Base-by-base conservation (phyloP, 2,888 invertebrate species). In the Drosophila mimetica region DNA sequence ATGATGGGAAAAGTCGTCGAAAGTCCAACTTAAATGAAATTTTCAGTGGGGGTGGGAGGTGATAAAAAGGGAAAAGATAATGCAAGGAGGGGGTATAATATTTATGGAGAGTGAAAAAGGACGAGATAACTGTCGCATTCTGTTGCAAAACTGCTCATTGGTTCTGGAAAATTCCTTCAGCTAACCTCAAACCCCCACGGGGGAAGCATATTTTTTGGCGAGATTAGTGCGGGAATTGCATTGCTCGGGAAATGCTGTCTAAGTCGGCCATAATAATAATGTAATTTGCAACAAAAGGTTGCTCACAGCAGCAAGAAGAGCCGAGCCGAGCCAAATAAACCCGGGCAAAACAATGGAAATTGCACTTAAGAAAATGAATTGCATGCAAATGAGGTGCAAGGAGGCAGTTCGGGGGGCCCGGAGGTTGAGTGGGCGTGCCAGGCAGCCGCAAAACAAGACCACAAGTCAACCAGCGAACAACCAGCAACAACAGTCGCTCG, bases 281-380 rank as follows among this genome's bases (percentile, higher is more conserved):
- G 72, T 82, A 82, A 82, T 85, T 81, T 85, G 79, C 66, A 47
- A 79, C 82, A 85, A 85, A 75, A 77, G 77, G 67, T 67, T 61
- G 46, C 47, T 57, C 61, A 60, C 58, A 51, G 50, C 73, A 50
- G 72, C 52, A 48, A 67, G 47, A 77, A 70, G 63, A 63, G 58
- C 67, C 34, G 66, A 30, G 53, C 77, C 44, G 41, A n/a, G 20
- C 41, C 64, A 78, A 85, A 78, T 75, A 74, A 78, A 78, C 67
- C 69, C 60, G 71, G 69, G 69, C 69, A 84, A 83, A 86, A 86
- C 84, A 86, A 86, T 86, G 80, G 77, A 85, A 87, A 86, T 79
- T 89, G 89, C 89, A 89, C 89, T 89, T 87, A 89, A 87, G 89
- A 88, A 89, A 89, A 89, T 89, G 88, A 89, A 89, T 89, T 85